Percentiles rank a stretch among this genome's conserved stretches.
Evolutionary conservation across 2,888 invertebrate species (phyloP).

Genomic region (Plemyria rubiginata): DNA sequence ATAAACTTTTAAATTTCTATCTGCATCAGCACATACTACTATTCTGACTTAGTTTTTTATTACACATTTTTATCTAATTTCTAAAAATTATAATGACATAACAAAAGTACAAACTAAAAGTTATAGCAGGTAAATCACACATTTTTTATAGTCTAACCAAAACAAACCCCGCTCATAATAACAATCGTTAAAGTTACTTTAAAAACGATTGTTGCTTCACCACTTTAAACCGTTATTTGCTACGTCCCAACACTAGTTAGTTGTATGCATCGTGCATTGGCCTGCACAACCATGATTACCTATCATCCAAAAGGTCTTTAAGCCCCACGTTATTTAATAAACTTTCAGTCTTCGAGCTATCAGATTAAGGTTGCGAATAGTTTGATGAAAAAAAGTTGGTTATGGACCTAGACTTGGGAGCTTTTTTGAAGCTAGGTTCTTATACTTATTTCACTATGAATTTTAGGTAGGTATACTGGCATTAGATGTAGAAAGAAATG

Average conservation of each 20-base stretch:
- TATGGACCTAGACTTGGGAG: slow-evolving; percentile 28
- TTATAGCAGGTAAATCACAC: too few species aligned
- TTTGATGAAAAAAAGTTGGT: neutral
- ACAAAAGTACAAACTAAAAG: too few species aligned
- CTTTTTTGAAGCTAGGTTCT: slow-evolving; percentile 80
- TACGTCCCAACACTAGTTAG: slow-evolving; percentile 75
- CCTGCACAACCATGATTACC: slow-evolving; percentile 73
- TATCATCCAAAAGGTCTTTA: slow-evolving; percentile 53
- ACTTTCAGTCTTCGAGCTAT: slow-evolving; percentile 40
- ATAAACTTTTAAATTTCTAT: too few species aligned
- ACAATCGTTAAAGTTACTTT: neutral
- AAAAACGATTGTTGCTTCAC: slow-evolving; percentile 34
- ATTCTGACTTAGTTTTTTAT: too few species aligned
- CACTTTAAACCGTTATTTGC: slow-evolving; percentile 45
- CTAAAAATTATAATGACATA: too few species aligned
- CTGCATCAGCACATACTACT: too few species aligned
- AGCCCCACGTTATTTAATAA: slow-evolving; percentile 21
- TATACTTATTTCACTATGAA: slow-evolving; percentile 84
- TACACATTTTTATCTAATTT: too few species aligned
- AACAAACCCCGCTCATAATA: too few species aligned
- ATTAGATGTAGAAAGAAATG: slow-evolving; percentile 82
- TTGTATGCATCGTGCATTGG: slow-evolving; percentile 85
- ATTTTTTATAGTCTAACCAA: too few species aligned
- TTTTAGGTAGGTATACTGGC: slow-evolving; percentile 79
- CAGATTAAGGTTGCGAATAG: neutral